A percentile compares a stretch with the other conserved stretches of the same genome.
Conservation (phyloP, 2,113 vertebrate genomes). For the Ceratotherium simum region DNA sequence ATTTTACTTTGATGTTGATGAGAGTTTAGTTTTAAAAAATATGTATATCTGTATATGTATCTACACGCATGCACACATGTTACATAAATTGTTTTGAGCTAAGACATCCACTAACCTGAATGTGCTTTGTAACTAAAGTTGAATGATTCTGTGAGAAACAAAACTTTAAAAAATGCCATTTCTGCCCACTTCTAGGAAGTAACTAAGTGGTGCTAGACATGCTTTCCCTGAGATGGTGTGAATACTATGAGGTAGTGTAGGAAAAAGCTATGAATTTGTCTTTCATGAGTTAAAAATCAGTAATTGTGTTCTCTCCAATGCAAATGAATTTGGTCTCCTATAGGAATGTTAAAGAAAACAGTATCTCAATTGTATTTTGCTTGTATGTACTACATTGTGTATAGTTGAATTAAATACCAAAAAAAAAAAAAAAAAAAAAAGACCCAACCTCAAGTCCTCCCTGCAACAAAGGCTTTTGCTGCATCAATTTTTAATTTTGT, state of each 20-base stretch:
- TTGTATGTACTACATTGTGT: slow-evolving; percentile 73
- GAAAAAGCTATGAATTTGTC: slow-evolving; percentile 79
- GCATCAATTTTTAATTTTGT: slow-evolving; percentile 66
- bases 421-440: slow-evolving; percentile 2
- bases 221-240: slow-evolving; percentile 46
- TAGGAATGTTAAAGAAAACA: slow-evolving; percentile 80
- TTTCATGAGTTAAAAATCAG: slow-evolving; percentile 81
- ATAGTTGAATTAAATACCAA: slow-evolving; percentile 73
- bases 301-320: slow-evolving; percentile 77
- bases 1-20: slow-evolving; percentile 55
- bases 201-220: slow-evolving; percentile 47
- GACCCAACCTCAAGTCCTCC: slow-evolving; percentile 59
- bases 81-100: slow-evolving; percentile 25
- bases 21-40: slow-evolving; percentile 65
- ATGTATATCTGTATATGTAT: background rate
- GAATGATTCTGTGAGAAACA: slow-evolving; percentile 75
- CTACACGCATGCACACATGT: background rate
- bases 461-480: slow-evolving; percentile 65
- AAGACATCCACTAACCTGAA: slow-evolving; percentile 46
- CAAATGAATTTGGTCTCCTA: slow-evolving; percentile 74
- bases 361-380: slow-evolving; percentile 72
- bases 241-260: slow-evolving; percentile 72
- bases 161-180: slow-evolving; percentile 71
- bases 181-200: slow-evolving; percentile 70
- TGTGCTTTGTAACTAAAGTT: slow-evolving; percentile 67